Evolutionary conservation across 2,113 vertebrate species (phyloP).

Genomic region (Ailuropoda melanoleuca): DNA sequence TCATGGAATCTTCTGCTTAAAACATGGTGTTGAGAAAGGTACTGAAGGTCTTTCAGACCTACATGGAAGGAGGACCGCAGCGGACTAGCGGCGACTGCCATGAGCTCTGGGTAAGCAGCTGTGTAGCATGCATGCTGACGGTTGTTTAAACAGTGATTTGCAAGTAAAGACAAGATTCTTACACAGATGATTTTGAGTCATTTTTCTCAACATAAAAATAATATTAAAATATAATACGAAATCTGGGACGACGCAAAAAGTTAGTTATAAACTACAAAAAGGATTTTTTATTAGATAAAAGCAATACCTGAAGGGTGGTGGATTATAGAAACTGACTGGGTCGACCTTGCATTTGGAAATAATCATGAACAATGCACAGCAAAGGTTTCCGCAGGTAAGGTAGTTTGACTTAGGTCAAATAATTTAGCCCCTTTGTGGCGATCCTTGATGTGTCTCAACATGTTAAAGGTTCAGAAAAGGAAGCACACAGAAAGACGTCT

Average conservation of each 20-base stretch:
- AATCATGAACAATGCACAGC: background rate
- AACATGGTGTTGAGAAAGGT: background rate
- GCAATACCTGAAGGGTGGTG: background rate
- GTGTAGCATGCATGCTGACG: rapidly evolving
- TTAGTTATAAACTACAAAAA: background rate
- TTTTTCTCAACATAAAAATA: constrained; percentile 35
- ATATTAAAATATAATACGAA: background rate
- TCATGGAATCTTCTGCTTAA: background rate
- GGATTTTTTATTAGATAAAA: background rate
- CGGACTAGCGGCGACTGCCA: background rate
- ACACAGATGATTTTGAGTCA: background rate
- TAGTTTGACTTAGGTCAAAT: background rate
- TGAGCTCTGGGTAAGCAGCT: background rate
- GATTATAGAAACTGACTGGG: background rate
- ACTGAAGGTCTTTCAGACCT: background rate
- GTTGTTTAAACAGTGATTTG: background rate
- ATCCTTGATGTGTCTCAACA: background rate
- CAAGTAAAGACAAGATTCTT: background rate
- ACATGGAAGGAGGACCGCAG: background rate
- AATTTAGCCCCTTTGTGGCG: background rate
- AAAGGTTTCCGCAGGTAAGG: background rate
- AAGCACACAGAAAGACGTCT: background rate
- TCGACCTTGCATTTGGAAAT: background rate
- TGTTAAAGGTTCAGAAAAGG: background rate
- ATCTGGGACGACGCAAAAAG: background rate